phyloP scores from a whole-genome alignment of 2,797 vertebrate species.

The Eulemur coronatus region DNA sequence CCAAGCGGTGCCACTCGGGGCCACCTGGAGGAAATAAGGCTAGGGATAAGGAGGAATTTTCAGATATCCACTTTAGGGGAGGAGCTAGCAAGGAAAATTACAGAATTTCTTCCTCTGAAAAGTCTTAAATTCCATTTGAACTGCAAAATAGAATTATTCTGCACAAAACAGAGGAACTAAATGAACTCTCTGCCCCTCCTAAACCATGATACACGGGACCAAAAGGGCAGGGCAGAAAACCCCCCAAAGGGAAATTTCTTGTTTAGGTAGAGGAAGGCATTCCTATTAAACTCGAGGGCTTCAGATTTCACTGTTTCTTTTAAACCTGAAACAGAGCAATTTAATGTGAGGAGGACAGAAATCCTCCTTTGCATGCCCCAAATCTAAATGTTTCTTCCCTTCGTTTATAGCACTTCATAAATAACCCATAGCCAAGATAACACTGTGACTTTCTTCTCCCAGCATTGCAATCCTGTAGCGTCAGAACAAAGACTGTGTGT shows the following conservation, averaged over 20 bases:
- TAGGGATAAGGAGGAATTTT: not conserved
- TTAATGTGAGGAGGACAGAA: slow-evolving; percentile 49
- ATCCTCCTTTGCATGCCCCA: not conserved
- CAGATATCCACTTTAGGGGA: not conserved
- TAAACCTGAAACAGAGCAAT: slow-evolving; percentile 48
- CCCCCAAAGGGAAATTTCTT: not conserved
- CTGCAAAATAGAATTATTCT: not conserved
- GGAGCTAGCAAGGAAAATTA: not conserved
- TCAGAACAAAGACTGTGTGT: slow-evolving; percentile 76
- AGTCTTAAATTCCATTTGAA: not conserved
- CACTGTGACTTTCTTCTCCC: slow-evolving; percentile 22
- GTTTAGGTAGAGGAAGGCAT: not conserved
- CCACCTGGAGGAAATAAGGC: not conserved
- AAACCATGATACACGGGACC: not conserved
- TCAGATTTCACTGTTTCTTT: not conserved
- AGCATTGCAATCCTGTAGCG: slow-evolving; percentile 44
- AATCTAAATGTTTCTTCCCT: slow-evolving; percentile 51
- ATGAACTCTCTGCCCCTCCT: not conserved
- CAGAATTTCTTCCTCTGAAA: not conserved
- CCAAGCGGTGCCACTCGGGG: not conserved
- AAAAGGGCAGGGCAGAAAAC: not conserved
- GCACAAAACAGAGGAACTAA: not conserved
- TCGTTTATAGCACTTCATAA: slow-evolving; percentile 64
- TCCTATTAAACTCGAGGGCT: not conserved
- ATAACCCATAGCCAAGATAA: slow-evolving; percentile 71